phyloP scores from a whole-genome alignment of 2,797 vertebrate genomes.

The Hoplostethus atlanticus region DNA sequence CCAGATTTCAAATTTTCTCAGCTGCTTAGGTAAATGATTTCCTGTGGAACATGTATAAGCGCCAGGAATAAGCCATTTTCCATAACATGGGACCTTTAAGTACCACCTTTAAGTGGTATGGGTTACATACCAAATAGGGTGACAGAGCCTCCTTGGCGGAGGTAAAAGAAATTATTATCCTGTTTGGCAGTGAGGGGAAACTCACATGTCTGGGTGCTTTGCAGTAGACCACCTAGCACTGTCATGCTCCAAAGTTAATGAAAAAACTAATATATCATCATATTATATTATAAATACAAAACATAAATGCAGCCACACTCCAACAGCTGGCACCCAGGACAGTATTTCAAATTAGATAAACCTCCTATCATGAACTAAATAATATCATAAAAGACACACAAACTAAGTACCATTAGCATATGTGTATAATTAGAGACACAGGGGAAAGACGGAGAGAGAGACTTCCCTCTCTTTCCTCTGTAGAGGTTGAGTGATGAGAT shows the following conservation, averaged over 20 bases:
- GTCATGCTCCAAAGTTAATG: slow-evolving; percentile 6
- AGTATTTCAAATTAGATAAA: slow-evolving; percentile 28
- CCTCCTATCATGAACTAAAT: slow-evolving; percentile 38
- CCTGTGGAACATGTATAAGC: too few species aligned
- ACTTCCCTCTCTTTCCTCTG: slow-evolving; percentile 36
- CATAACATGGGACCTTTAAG: too few species aligned
- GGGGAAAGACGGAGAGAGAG: slow-evolving; percentile 26
- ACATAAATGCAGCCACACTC: neutral
- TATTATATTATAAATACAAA: slow-evolving; percentile 28
- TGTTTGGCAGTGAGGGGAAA: slow-evolving; percentile 5
- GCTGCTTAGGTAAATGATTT: too few species aligned
- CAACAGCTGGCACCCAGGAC: slow-evolving; percentile 5
- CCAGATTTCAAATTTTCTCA: too few species aligned
- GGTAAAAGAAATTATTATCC: too few species aligned
- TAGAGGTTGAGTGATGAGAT: slow-evolving; percentile 71
- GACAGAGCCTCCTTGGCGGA: too few species aligned
- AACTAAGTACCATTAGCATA: slow-evolving; percentile 33
- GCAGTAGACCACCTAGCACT: slow-evolving; percentile 1
- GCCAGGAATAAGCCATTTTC: too few species aligned
- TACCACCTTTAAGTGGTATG: too few species aligned
- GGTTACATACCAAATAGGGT: too few species aligned
- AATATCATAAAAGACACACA: slow-evolving; percentile 35
- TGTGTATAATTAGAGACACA: slow-evolving; percentile 52
- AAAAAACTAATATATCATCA: slow-evolving; percentile 6
- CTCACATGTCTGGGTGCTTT: neutral